Evolutionary conservation across 2,113 vertebrate species (phyloP).

Genomic region (Henicopernis longicauda): DNA sequence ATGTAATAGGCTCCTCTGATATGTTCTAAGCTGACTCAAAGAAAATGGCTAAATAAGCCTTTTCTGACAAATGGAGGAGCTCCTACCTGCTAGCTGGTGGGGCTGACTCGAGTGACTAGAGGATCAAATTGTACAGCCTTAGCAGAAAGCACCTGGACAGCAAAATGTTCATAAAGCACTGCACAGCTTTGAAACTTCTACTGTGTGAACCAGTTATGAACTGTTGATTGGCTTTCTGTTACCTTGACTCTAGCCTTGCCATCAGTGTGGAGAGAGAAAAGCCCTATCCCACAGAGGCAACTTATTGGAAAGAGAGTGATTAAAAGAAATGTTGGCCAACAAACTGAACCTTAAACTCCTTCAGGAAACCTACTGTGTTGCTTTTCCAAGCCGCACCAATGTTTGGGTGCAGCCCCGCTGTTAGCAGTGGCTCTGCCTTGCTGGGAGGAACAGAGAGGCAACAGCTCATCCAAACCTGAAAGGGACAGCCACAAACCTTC

Average conservation of each 20-base stretch:
- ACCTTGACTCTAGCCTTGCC: background rate
- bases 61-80: background rate
- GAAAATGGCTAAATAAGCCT: background rate
- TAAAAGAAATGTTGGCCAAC: background rate
- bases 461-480: background rate
- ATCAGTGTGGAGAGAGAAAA: rapidly evolving
- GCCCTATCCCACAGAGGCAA: background rate
- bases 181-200: background rate
- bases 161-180: background rate
- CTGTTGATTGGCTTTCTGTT: background rate
- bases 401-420: background rate
- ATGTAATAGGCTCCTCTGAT: background rate
- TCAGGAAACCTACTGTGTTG: background rate
- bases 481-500: background rate
- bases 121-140: background rate
- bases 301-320: background rate
- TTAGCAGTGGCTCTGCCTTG: background rate
- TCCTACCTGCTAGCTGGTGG: background rate
- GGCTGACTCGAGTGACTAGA: background rate
- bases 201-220: background rate
- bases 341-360: background rate
- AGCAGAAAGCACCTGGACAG: background rate
- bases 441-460: background rate
- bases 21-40: background rate
- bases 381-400: background rate